Percentiles rank a stretch among this genome's conserved stretches.
Conservation (phyloP, 64 coral and sea anemone genomes). For the Astreopora myriophthalma region DNA sequence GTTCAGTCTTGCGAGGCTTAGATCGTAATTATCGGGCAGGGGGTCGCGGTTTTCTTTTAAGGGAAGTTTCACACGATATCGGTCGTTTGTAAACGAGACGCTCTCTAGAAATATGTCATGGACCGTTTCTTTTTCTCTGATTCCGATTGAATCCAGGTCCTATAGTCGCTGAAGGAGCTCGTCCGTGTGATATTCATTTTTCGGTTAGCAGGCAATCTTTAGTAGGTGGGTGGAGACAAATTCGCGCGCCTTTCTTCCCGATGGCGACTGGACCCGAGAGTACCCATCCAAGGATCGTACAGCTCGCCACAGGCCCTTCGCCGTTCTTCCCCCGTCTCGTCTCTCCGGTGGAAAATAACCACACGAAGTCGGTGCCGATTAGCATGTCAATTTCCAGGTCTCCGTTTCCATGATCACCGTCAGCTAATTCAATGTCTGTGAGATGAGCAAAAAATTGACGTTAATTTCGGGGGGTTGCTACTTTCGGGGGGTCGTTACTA, state of each 20-base stretch:
- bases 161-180: conserved; percentile 30
- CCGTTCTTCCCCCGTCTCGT: conserved; percentile 32
- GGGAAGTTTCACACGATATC: conserved; percentile 35
- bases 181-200: conserved; percentile 6
- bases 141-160: conserved; percentile 62
- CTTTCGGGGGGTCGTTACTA: too few species aligned
- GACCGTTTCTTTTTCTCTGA: conserved; percentile 52
- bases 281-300: conserved; percentile 50
- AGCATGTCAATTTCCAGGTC: conserved; percentile 14
- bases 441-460: too few species aligned
- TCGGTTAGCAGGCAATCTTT: background rate
- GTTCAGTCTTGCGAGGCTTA: too few species aligned
- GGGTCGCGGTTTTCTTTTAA: conserved; percentile 45
- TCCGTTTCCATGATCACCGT: conserved; percentile 8
- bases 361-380: background rate
- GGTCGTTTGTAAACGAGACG: conserved; percentile 5
- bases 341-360: conserved; percentile 45
- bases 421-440: conserved; percentile 23
- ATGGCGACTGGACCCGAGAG: background rate
- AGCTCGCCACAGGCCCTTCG: background rate
- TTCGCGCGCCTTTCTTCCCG: background rate
- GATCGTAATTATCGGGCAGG: too few species aligned
- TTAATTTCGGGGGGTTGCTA: too few species aligned
- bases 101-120: conserved; percentile 19
- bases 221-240: conserved; percentile 42